Conservation (phyloP, 1,140 invertebrate species). For the Calliopsis andreniformis region DNA sequence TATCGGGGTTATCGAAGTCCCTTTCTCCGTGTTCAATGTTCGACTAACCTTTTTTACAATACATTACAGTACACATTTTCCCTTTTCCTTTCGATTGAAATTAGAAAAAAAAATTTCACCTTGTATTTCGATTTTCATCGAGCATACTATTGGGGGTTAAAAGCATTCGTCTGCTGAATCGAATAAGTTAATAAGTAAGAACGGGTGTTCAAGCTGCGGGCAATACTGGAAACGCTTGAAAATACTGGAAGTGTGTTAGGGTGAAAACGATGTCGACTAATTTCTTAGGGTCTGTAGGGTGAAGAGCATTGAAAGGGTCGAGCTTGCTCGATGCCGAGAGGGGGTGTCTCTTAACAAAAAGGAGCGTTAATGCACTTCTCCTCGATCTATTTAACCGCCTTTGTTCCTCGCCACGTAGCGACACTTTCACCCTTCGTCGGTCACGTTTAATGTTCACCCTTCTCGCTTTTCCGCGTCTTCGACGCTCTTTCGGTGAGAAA, state of each 20-base stretch:
- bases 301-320: conserved; percentile 24
- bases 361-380: conserved; percentile 48
- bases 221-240: conserved; percentile 40
- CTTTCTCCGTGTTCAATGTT: conserved; percentile 30
- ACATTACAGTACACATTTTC: not conserved
- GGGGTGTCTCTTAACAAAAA: conserved; percentile 39
- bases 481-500: not conserved
- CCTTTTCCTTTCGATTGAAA: conserved; percentile 16
- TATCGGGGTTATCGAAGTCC: conserved; percentile 18
- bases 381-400: conserved; percentile 58
- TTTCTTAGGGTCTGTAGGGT: too few relatives aligned
- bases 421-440: conserved; percentile 30
- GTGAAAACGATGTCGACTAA: not conserved
- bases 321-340: not conserved
- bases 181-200: too few relatives aligned
- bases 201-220: too few relatives aligned
- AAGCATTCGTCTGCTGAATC: too few relatives aligned
- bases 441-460: conserved; percentile 27
- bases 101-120: not conserved
- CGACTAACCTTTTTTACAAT: conserved; percentile 23
- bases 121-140: not conserved
- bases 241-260: conserved; percentile 1
- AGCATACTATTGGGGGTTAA: conserved; percentile 31
- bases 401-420: conserved; percentile 47
- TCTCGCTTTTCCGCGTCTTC: not conserved